Conservation (phyloP, 2,113 vertebrate genomes). For the Neomonachus schauinslandi region DNA sequence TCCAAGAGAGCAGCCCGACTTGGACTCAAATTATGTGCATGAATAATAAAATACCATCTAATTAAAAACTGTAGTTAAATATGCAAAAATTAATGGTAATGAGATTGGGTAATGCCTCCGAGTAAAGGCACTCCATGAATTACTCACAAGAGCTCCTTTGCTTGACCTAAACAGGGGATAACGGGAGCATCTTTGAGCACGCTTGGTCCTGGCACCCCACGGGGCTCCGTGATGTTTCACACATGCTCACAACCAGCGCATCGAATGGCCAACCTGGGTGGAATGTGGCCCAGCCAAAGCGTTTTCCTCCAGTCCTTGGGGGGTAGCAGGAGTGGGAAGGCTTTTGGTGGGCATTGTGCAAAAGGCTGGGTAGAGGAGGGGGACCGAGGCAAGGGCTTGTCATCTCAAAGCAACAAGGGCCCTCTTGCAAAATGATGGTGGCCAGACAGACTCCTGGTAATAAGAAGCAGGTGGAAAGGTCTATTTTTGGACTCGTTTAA, state of each 20-base stretch:
- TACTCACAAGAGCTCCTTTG: constrained; percentile 95
- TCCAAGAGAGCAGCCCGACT: constrained; percentile 90
- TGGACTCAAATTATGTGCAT: constrained; percentile 99
- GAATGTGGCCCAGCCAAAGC: constrained; percentile 8
- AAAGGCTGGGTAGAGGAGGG: not conserved
- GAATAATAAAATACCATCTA: constrained; percentile 99
- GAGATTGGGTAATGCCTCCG: constrained; percentile 98
- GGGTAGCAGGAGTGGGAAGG: constrained; percentile 17
- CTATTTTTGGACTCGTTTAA: not conserved
- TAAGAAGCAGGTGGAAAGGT: not conserved
- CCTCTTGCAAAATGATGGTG: not conserved
- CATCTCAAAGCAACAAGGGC: not conserved
- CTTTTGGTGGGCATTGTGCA: constrained; percentile 51
- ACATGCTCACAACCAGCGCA: constrained; percentile 47
- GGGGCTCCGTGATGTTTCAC: not conserved
- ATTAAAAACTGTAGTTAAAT: constrained; percentile 99
- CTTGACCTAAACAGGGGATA: constrained; percentile 94
- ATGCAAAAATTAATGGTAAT: constrained; percentile 99
- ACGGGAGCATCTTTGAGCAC: constrained; percentile 89
- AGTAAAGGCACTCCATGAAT: constrained; percentile 97
- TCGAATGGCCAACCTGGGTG: constrained; percentile 64
- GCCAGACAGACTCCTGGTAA: not conserved
- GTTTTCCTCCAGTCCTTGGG: not conserved
- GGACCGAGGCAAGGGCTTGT: not conserved
- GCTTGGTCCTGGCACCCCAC: constrained; percentile 77